phyloP scores from a whole-genome alignment of 2,888 invertebrate species.

The Agelastica alni region DNA sequence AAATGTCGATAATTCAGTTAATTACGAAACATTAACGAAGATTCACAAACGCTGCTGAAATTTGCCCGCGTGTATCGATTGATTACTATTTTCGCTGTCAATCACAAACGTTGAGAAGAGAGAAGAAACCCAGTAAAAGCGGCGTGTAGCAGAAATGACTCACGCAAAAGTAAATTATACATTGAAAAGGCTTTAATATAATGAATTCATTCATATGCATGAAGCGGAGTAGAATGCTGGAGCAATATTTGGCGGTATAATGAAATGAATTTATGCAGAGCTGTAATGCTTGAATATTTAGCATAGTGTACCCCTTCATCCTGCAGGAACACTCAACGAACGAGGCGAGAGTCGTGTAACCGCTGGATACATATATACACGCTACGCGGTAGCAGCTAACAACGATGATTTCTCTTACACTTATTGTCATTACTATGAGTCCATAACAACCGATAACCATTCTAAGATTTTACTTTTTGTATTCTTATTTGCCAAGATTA shows the following conservation, averaged over 20 bases:
- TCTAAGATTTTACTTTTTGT: too few species aligned
- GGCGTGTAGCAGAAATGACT: conserved; percentile 62
- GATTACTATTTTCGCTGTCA: conserved; percentile 8
- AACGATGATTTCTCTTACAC: too few species aligned
- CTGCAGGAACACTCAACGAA: conserved; percentile 57
- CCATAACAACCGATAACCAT: too few species aligned
- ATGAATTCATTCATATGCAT: conserved; percentile 70
- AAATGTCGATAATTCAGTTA: too few species aligned
- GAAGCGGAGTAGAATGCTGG: conserved; percentile 60
- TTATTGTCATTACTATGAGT: too few species aligned
- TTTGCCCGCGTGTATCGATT: too few species aligned
- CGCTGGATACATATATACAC: conserved; percentile 6
- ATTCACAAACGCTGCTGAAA: too few species aligned
- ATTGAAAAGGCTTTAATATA: conserved; percentile 69
- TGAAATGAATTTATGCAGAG: conserved; percentile 70
- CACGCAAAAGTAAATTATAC: conserved; percentile 70
- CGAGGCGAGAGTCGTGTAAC: conserved; percentile 14
- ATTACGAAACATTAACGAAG: too few species aligned
- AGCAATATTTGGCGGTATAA: conserved; percentile 68
- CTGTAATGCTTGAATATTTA: conserved; percentile 65
- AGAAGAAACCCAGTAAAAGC: conserved; percentile 28
- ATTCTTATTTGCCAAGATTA: too few species aligned
- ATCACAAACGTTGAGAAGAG: conserved; percentile 14
- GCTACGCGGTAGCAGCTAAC: not conserved
- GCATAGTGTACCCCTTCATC: conserved; percentile 68